phyloP scores from a whole-genome alignment of 2,888 invertebrate species.

The Petrolisthes cinctipes region DNA sequence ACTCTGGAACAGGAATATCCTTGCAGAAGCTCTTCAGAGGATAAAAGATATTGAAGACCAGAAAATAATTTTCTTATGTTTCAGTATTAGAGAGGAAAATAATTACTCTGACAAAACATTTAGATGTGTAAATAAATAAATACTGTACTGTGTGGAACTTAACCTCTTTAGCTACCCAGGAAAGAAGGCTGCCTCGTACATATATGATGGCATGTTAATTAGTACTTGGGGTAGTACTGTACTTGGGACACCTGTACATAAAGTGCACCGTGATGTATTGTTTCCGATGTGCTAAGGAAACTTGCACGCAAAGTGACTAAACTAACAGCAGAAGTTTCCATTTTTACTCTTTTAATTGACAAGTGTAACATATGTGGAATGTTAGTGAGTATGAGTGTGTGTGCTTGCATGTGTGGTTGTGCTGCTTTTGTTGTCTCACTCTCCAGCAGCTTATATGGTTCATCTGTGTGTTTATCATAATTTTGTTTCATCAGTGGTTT shows the following conservation, averaged over 20 bases:
- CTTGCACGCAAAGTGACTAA: conserved; percentile 2
- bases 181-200: background rate
- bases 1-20: too few relatives aligned
- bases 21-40: too few relatives aligned
- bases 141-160: background rate
- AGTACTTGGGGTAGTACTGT: background rate
- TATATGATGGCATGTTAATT: background rate
- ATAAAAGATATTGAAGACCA: too few relatives aligned
- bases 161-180: background rate
- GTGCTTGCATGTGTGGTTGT: background rate
- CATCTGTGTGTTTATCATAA: conserved; percentile 2
- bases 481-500: conserved; percentile 28
- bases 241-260: conserved; percentile 36
- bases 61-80: too few relatives aligned
- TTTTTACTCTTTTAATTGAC: conserved; percentile 50
- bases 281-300: conserved; percentile 18
- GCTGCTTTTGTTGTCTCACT: conserved; percentile 10
- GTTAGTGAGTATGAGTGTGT: conserved; percentile 5
- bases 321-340: conserved; percentile 25
- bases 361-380: conserved; percentile 42
- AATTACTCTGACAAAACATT: too few relatives aligned
- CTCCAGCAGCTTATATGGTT: background rate
- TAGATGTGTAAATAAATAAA: background rate
- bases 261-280: conserved; percentile 15
- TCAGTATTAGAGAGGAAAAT: too few relatives aligned